Conservation (phyloP, 2,888 invertebrate genomes). For the Pantelozetes paolii region DNA sequence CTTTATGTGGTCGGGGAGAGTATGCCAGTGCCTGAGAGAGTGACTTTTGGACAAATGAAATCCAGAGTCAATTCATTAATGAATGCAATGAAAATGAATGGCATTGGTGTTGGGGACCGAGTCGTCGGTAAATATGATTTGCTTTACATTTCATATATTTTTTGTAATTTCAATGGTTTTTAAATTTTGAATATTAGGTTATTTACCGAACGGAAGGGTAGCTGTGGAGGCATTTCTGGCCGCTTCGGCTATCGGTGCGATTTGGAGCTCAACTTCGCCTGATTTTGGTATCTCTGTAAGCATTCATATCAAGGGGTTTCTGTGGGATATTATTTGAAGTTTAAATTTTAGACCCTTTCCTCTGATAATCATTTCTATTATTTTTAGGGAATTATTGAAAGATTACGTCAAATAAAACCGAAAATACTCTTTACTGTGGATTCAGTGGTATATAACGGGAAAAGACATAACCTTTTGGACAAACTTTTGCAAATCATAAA, state of each 20-base stretch:
- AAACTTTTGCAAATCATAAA: slow-evolving; percentile 53
- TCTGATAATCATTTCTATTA: background rate
- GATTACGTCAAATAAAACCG: slow-evolving; percentile 56
- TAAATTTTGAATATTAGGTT: slow-evolving; percentile 53
- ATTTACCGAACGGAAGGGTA: slow-evolving; percentile 52
- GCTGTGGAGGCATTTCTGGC: slow-evolving; percentile 58
- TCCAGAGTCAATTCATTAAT: slow-evolving; percentile 53
- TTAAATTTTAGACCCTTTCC: too few species aligned
- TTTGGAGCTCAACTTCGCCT: slow-evolving; percentile 59
- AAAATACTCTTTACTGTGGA: slow-evolving; percentile 58
- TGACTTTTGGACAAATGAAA: slow-evolving; percentile 53
- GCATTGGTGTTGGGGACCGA: slow-evolving; percentile 55
- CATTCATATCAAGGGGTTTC: too few species aligned
- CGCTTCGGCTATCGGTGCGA: slow-evolving; percentile 57
- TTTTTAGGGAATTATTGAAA: slow-evolving; percentile 54
- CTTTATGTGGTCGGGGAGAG: slow-evolving; percentile 39
- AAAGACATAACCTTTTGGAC: slow-evolving; percentile 55
- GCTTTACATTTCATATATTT: background rate
- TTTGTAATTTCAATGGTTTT: background rate
- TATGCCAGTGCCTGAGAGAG: slow-evolving; percentile 47
- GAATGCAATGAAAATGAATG: slow-evolving; percentile 52
- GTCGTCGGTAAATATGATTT: slow-evolving; percentile 54
- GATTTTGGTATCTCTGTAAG: slow-evolving; percentile 58
- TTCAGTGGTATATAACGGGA: slow-evolving; percentile 58
- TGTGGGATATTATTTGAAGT: too few species aligned